Base-by-base conservation (phyloP, 1,140 invertebrate genomes). In the Drosophila aff. region DNA sequence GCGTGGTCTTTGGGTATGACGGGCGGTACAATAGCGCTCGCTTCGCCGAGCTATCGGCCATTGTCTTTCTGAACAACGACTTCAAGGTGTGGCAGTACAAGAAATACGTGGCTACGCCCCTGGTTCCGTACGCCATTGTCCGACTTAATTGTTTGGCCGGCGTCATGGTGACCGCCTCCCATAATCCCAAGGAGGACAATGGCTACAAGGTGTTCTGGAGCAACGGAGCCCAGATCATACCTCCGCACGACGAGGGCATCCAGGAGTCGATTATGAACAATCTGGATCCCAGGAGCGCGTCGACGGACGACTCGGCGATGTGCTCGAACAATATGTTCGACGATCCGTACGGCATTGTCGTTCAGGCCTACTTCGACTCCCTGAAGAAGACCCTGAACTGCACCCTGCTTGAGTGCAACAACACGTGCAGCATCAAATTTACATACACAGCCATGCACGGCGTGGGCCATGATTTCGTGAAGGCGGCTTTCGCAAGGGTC, bases 171-270 rank as follows among this genome's bases (percentile, higher is more conserved):
- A 99, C 99, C 16, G 99, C 99, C 0, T 99, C 98, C 0, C 99
- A 99, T 83, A 99, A 99, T 94, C 99, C 99, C 0, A 99, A 99
- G 93, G 96, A 99, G 57, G 99, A 99, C 92, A 99, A 99, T 93
- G 99, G 99, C 6, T 99, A 99, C 92, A 99, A 99, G 94, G 98
- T 99, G 6, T 99, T 99, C 92, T 99, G 98, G 96, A 94, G 94
- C 23, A 99, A 99, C 93, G 98, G 98, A 2, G 96, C 97, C n/a
- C 99, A 99, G 95, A 99, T 99, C 50, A 97, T 99, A 59, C 93
- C 96, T 2, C 99, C 99, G 0, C 96, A 97, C 81, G 99, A 99
- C 93, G 96, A 96, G 91, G 95, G 95, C 50, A 99, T 99, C 69
- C 96, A 99, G 79, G 93, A 95, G 23, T 93, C 94, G 46, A 99